phyloP scores from a whole-genome alignment of 2,113 vertebrate genomes.

The Centropristis striata region DNA sequence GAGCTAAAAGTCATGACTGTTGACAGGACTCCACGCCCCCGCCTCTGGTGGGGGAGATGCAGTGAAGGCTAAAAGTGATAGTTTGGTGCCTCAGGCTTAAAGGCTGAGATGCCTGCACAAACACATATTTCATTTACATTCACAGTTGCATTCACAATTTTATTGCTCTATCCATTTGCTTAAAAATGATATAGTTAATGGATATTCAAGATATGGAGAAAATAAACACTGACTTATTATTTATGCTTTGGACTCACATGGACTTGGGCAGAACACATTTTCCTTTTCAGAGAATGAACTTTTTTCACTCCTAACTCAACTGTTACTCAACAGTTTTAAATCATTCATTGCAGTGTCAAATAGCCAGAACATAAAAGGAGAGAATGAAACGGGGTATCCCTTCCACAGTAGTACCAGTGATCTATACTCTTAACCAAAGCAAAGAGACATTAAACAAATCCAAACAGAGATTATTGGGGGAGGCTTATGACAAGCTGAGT shows the following conservation, averaged over 20 bases:
- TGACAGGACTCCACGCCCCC: conserved; percentile 46
- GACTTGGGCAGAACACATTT: conserved; percentile 18
- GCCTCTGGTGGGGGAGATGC: conserved; percentile 13
- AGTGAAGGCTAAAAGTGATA: conserved; percentile 41
- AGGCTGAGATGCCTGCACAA: conserved; percentile 3
- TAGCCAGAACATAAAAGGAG: conserved; percentile 32
- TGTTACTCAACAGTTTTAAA: conserved; percentile 39
- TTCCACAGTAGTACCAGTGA: conserved; percentile 20
- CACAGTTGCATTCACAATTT: neutral
- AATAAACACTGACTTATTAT: conserved; percentile 1
- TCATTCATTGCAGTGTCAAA: conserved; percentile 7
- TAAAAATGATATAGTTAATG: neutral
- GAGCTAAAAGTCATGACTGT: conserved; percentile 35
- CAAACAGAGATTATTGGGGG: conserved; percentile 18
- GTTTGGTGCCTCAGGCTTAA: conserved; percentile 37
- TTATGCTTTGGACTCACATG: conserved; percentile 19
- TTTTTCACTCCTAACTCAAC: conserved; percentile 10
- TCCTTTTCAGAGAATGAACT: conserved; percentile 1
- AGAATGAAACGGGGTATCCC: neutral
- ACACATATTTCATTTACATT: neutral
- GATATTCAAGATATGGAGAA: neutral
- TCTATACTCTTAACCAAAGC: conserved; percentile 39
- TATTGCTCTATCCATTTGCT: neutral
- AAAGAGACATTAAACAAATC: conserved; percentile 34
- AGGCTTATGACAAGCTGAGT: conserved; percentile 41